A percentile compares a stretch with the other conserved stretches of the same genome.
Conservation (phyloP, 2,113 vertebrate genomes). For the Neofelis nebulosa region DNA sequence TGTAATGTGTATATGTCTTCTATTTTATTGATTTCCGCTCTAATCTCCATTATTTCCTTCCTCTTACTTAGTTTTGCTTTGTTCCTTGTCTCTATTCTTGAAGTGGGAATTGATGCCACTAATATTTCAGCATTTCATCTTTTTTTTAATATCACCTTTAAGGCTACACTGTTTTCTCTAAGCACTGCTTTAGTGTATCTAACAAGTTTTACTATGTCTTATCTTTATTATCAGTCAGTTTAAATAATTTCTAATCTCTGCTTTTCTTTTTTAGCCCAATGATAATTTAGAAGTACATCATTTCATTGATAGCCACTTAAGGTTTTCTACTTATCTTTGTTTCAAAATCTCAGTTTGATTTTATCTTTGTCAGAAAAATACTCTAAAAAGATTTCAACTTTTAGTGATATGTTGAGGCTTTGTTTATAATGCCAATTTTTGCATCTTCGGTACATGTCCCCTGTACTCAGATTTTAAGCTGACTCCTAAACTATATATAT, state of each 20-base stretch:
- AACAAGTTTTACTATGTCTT: neutral
- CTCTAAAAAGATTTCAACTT: neutral
- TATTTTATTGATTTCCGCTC: neutral
- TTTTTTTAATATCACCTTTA: neutral
- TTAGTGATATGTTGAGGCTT: neutral
- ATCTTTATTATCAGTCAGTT: neutral
- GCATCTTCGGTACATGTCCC: neutral
- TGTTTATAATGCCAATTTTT: neutral
- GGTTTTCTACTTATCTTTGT: neutral
- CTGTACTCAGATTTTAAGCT: neutral
- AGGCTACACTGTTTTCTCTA: neutral
- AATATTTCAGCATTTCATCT: neutral
- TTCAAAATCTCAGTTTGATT: neutral
- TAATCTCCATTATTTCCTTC: neutral
- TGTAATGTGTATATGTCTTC: neutral
- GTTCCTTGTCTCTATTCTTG: neutral
- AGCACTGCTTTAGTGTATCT: neutral
- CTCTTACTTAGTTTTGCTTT: neutral
- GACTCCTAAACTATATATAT: neutral
- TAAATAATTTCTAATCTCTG: neutral
- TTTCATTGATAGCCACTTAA: neutral
- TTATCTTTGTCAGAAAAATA: slow-evolving; percentile 14
- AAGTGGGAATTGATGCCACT: neutral
- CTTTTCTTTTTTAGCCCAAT: neutral
- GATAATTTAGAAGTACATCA: neutral